Percentiles rank a stretch among this genome's conserved stretches.
These are phyloP conservation scores for Lasioglossum leucozonium DNA, from an alignment of 2,888 invertebrate genomes.

Conservation along the genomic window DNA sequence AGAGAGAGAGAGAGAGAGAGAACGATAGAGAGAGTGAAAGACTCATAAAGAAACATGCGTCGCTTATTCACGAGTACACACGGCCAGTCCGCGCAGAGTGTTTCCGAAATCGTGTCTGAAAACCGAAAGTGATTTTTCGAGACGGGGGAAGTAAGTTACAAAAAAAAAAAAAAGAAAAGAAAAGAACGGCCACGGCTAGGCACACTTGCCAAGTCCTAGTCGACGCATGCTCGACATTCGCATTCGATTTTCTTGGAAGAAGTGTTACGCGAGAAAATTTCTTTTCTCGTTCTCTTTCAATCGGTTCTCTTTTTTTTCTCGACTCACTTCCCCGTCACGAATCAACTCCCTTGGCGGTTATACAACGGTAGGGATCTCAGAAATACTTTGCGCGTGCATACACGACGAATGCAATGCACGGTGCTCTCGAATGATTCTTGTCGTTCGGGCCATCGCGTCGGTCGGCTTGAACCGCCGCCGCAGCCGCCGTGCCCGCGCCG, in stretches of 20 bases:
- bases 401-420: background rate
- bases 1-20: background rate
- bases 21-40: background rate
- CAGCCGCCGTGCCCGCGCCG: background rate
- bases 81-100: background rate
- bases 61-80: background rate
- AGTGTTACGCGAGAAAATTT: background rate
- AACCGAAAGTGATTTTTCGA: background rate
- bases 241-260: background rate
- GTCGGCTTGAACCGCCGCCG: background rate
- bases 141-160: background rate
- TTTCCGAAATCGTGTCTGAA: background rate
- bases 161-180: background rate
- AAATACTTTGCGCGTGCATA: background rate
- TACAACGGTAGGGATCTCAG: background rate
- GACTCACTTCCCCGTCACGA: background rate
- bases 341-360: background rate
- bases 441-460: background rate
- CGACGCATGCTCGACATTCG: background rate
- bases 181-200: too few species aligned
- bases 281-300: slow-evolving; percentile 1
- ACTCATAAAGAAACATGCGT: slow-evolving; percentile 21
- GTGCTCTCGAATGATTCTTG: background rate
- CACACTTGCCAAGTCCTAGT: background rate
- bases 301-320: background rate